phyloP scores from a whole-genome alignment of 2,113 vertebrate species.

The Scopus umbretta region DNA sequence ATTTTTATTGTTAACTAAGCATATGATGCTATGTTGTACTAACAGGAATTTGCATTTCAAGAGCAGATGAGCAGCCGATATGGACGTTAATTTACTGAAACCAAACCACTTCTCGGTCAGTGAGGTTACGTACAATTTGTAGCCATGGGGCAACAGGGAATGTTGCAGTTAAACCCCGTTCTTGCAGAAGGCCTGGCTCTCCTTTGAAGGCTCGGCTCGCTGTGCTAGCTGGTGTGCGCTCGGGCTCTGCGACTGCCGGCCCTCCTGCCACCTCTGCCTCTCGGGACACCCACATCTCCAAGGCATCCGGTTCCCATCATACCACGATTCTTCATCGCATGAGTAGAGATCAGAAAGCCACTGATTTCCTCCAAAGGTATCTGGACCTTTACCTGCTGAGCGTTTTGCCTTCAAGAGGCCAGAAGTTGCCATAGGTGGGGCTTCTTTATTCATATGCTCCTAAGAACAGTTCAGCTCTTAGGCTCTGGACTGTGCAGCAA shows the following conservation, averaged over 20 bases:
- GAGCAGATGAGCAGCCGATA: not conserved
- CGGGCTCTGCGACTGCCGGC: too few relatives aligned
- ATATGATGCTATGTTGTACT: not conserved
- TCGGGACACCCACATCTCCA: not conserved
- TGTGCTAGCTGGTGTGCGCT: not conserved
- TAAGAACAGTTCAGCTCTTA: not conserved
- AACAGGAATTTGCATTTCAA: not conserved
- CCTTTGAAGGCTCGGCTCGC: fast-evolving
- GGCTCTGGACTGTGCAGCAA: not conserved
- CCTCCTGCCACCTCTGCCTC: not conserved
- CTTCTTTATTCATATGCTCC: not conserved
- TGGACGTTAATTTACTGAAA: not conserved
- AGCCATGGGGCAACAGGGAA: not conserved
- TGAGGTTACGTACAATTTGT: not conserved
- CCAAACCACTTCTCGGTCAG: not conserved
- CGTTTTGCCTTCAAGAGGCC: not conserved
- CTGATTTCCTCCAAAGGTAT: not conserved
- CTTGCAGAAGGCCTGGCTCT: not conserved
- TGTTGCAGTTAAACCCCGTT: not conserved
- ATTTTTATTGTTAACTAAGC: not conserved
- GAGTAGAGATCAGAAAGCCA: not conserved
- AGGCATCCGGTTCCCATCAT: not conserved
- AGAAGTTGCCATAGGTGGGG: not conserved
- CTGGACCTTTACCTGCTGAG: not conserved
- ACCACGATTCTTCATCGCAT: not conserved